Conservation (phyloP, 2,113 vertebrate species). For the Dolichotis patagonum region DNA sequence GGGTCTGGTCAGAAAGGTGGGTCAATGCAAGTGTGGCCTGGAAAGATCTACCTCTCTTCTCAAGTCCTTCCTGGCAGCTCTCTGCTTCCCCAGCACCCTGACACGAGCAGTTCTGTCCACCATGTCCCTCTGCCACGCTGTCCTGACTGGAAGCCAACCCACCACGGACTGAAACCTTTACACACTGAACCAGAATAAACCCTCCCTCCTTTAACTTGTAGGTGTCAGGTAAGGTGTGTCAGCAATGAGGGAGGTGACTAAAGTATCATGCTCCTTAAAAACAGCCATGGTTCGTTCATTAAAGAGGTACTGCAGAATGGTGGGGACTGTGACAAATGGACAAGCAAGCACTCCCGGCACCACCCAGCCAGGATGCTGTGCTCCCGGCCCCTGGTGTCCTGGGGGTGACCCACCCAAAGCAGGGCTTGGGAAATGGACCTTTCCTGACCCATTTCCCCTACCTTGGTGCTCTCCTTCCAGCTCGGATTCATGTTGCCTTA, state of each 20-base stretch:
- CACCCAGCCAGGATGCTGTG: not conserved
- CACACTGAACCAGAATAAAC: not conserved
- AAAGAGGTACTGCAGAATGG: not conserved
- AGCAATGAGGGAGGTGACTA: not conserved
- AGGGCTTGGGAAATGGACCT: not conserved
- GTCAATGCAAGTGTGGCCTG: not conserved
- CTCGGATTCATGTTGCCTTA: constrained; percentile 50
- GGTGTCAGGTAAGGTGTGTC: not conserved
- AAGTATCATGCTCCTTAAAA: not conserved
- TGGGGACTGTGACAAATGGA: not conserved
- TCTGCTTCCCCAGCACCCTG: not conserved
- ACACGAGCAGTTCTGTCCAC: not conserved
- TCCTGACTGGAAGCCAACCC: not conserved
- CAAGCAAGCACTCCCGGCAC: not conserved
- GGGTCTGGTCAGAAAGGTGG: not conserved
- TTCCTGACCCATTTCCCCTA: constrained; percentile 43
- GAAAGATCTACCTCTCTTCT: not conserved
- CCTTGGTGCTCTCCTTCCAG: not conserved
- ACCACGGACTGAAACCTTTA: not conserved
- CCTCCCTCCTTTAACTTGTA: not conserved
- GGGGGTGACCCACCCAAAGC: not conserved
- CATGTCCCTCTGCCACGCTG: not conserved
- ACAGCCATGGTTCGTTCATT: not conserved
- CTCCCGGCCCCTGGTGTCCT: not conserved
- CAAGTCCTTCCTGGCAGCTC: not conserved